These are phyloP conservation scores for Amphipyra berbera DNA, from an alignment of 2,888 invertebrate genomes.

Conservation along the genomic window DNA sequence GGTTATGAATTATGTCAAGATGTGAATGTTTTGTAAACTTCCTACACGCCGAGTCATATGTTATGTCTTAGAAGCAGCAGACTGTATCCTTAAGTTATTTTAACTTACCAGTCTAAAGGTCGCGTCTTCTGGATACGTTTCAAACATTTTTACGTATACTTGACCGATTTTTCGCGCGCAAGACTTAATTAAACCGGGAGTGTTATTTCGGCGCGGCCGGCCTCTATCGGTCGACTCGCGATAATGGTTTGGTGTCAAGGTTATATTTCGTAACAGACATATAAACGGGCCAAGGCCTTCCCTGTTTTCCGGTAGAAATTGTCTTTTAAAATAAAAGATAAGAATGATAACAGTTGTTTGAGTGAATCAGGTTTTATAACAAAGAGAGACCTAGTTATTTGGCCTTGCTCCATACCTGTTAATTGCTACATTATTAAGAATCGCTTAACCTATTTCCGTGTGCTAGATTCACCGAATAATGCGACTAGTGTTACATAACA, in stretches of 20 bases:
- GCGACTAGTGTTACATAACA: conserved; percentile 70
- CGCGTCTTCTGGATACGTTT: conserved; percentile 72
- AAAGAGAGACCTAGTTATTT: conserved; percentile 69
- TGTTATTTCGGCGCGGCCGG: conserved; percentile 80
- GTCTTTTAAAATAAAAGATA: conserved; percentile 62
- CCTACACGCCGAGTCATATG: conserved; percentile 63
- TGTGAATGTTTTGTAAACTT: conserved; percentile 80
- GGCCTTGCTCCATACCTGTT: conserved; percentile 80
- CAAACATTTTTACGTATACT: conserved; percentile 78
- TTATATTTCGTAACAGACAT: conserved; percentile 78
- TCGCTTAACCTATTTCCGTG: conserved; percentile 86
- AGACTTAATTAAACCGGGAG: conserved; percentile 79
- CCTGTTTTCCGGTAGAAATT: conserved; percentile 74
- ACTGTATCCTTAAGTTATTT: conserved; percentile 61
- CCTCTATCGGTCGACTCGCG: conserved; percentile 83
- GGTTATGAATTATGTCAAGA: conserved; percentile 74
- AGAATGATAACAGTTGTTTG: conserved; percentile 57
- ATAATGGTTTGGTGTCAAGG: conserved; percentile 89
- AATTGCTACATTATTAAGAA: conserved; percentile 87
- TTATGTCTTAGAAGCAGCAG: conserved; percentile 70
- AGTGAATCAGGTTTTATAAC: conserved; percentile 60
- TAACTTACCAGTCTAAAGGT: conserved; percentile 69
- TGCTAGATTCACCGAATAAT: conserved; percentile 76
- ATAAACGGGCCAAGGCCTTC: conserved; percentile 82
- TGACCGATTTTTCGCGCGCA: conserved; percentile 85